phyloP scores from a whole-genome alignment of 2,888 invertebrate genomes.

The Xylophagus ater region DNA sequence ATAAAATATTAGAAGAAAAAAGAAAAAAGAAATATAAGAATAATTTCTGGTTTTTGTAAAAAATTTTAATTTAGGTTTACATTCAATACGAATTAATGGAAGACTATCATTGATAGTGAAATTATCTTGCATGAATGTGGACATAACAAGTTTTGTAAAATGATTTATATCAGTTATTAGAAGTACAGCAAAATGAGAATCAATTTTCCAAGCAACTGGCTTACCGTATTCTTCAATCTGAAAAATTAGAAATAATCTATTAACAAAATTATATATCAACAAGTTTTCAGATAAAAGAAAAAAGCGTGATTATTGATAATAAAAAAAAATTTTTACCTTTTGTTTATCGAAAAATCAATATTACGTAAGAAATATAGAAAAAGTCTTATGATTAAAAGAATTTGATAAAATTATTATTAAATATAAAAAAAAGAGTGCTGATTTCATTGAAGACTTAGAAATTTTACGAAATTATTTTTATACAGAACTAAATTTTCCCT shows the following conservation, averaged over 20 bases:
- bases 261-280: constrained; percentile 6
- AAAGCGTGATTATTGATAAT: too few species aligned
- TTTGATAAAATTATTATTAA: too few species aligned
- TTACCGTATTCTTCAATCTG: constrained; percentile 71
- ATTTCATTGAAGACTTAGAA: too few species aligned
- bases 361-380: too few species aligned
- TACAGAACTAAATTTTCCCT: too few species aligned
- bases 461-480: too few species aligned
- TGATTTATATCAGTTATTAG: constrained; percentile 66
- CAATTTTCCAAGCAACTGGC: constrained; percentile 68
- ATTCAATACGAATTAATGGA: constrained; percentile 63
- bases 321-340: too few species aligned
- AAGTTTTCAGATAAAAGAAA: too few species aligned
- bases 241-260: constrained; percentile 19
- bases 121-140: constrained; percentile 58
- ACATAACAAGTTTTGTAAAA: constrained; percentile 55
- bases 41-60: background rate
- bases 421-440: too few species aligned
- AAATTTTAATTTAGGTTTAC: constrained; percentile 44
- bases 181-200: constrained; percentile 61
- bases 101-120: constrained; percentile 67
- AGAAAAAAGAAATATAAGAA: background rate
- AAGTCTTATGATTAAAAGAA: too few species aligned
- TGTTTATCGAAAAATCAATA: too few species aligned
- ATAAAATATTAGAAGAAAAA: constrained; percentile 8